Percentiles rank a stretch among this genome's conserved stretches.
These are phyloP conservation scores for Thereva nobilitata DNA, from an alignment of 2,888 invertebrate genomes.

Conservation along the genomic window DNA sequence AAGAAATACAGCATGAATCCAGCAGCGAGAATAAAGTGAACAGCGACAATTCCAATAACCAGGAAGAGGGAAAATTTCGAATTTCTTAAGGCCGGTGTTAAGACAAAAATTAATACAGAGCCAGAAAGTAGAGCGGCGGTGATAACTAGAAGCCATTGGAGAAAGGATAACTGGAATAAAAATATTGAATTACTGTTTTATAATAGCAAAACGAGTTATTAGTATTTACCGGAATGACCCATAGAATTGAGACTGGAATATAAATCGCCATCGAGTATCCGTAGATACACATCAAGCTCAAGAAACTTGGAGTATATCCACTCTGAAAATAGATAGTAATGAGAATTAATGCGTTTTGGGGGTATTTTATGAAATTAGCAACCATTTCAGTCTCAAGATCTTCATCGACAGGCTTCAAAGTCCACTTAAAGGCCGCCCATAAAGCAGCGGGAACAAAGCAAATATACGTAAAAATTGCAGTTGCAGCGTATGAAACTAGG, in stretches of 20 bases:
- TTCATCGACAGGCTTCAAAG: conserved; percentile 64
- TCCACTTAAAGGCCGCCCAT: conserved; percentile 87
- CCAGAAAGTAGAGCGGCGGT: conserved; percentile 84
- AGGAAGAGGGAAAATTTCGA: conserved; percentile 69
- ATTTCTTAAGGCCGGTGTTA: conserved; percentile 74
- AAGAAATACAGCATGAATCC: conserved; percentile 88
- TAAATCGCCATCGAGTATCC: conserved; percentile 95
- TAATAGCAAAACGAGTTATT: neutral
- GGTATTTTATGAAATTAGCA: conserved; percentile 39
- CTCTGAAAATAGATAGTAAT: conserved; percentile 54
- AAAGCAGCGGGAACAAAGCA: conserved; percentile 81
- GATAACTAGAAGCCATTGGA: conserved; percentile 87
- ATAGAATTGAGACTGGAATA: conserved; percentile 89
- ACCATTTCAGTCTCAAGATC: conserved; percentile 70
- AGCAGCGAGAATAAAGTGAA: conserved; percentile 81
- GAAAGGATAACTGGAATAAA: conserved; percentile 62
- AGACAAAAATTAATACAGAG: conserved; percentile 78
- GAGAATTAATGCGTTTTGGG: conserved; percentile 1
- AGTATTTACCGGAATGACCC: conserved; percentile 75
- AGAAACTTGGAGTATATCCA: conserved; percentile 66
- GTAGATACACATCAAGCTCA: conserved; percentile 91
- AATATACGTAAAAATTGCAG: conserved; percentile 86
- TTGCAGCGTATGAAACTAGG: conserved; percentile 87
- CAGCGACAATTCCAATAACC: conserved; percentile 68
- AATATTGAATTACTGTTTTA: neutral